Conservation (phyloP, 2,113 vertebrate genomes). For the Anser cygnoides region DNA sequence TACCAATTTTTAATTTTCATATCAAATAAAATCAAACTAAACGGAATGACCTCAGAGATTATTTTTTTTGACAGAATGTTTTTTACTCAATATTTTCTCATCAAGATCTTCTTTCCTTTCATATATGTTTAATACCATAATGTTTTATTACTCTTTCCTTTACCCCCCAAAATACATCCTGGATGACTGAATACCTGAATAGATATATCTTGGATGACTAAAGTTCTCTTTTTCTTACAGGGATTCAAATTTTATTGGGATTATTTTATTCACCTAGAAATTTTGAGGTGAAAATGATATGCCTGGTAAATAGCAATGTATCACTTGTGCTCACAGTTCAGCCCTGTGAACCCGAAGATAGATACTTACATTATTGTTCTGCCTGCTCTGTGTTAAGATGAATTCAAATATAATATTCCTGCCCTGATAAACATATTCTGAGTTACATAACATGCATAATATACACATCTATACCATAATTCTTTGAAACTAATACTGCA, state of each 20-base stretch:
- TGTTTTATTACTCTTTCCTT: not conserved
- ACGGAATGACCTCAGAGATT: not conserved
- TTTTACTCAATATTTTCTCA: constrained; percentile 3
- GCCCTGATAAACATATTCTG: constrained; percentile 36
- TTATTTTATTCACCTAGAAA: constrained; percentile 51
- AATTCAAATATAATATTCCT: constrained; percentile 34
- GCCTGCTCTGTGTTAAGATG: constrained; percentile 39
- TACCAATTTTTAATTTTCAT: not conserved
- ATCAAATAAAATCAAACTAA: constrained; percentile 14
- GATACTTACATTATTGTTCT: constrained; percentile 44
- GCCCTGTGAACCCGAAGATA: not conserved
- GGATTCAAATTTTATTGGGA: constrained; percentile 9
- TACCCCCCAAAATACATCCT: constrained; percentile 1
- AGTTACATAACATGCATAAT: constrained; percentile 48
- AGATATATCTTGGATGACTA: constrained; percentile 24
- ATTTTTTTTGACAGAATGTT: constrained; percentile 18
- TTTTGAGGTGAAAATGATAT: constrained; percentile 45
- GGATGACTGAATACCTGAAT: constrained; percentile 9
- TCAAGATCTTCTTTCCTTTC: not conserved
- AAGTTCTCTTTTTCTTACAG: not conserved
- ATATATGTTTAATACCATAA: not conserved
- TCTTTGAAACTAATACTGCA: constrained; percentile 15
- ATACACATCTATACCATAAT: constrained; percentile 52
- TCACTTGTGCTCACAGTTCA: constrained; percentile 14
- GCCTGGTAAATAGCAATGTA: constrained; percentile 26